These are phyloP conservation scores for Cavia aperea DNA, from an alignment of 2,113 vertebrate species.

Conservation along the genomic window DNA sequence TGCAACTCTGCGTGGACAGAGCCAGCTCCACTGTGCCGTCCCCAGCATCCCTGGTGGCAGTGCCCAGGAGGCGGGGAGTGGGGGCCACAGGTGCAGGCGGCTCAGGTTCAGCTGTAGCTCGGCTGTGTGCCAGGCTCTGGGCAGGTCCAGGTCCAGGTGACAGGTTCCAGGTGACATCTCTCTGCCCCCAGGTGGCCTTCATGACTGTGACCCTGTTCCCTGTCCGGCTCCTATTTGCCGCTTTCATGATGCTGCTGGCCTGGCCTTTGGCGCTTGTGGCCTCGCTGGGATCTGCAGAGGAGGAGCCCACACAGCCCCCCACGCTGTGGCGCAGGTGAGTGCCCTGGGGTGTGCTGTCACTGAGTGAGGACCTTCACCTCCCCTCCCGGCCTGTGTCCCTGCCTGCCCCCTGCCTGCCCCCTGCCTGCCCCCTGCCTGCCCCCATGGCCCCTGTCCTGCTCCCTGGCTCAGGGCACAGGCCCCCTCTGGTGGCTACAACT, in stretches of 20 bases:
- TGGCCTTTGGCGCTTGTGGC: slow-evolving; percentile 95
- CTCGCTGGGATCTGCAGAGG: slow-evolving; percentile 84
- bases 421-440: background rate
- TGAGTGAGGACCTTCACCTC: background rate
- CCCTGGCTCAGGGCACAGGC: background rate
- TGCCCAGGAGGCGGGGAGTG: background rate
- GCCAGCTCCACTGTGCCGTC: too few relatives aligned
- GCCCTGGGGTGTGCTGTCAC: background rate
- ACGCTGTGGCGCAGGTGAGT: slow-evolving; percentile 90
- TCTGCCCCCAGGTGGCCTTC: slow-evolving; percentile 84
- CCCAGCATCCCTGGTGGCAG: background rate
- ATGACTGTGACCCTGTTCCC: slow-evolving; percentile 97
- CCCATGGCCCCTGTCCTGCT: background rate
- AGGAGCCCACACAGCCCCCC: slow-evolving; percentile 81
- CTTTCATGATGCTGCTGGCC: slow-evolving; percentile 97
- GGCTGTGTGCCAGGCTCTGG: background rate
- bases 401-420: background rate
- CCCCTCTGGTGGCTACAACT: background rate
- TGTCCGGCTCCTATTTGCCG: slow-evolving; percentile 89
- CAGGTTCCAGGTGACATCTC: accelerated
- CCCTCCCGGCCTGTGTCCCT: background rate
- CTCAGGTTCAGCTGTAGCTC: background rate
- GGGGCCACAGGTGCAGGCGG: background rate
- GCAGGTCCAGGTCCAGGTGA: background rate
- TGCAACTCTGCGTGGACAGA: too few relatives aligned